Conservation (phyloP, 2,113 vertebrate species). For the Gopherus flavomarginatus region DNA sequence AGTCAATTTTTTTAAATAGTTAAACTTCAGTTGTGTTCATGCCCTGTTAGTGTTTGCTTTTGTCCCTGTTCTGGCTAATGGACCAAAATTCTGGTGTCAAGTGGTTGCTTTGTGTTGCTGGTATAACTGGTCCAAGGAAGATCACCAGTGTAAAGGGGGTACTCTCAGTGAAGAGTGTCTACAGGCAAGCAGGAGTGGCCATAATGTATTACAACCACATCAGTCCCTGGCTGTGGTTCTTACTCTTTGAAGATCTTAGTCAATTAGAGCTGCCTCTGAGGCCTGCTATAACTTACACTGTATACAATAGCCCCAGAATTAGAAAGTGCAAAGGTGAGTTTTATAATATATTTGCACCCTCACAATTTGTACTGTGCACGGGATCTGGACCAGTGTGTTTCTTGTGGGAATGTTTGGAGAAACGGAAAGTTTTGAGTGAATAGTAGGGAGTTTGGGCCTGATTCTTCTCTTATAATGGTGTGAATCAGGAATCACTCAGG, state of each 20-base stretch:
- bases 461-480: not conserved
- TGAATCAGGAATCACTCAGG: not conserved
- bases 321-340: not conserved
- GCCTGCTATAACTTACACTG: not conserved
- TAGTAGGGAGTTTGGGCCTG: not conserved
- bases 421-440: not conserved
- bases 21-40: not conserved
- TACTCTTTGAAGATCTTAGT: not conserved
- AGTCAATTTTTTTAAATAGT: not conserved
- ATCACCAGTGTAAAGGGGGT: not conserved
- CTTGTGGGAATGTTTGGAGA: not conserved
- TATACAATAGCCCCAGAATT: not conserved
- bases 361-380: not conserved
- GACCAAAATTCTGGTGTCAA: not conserved
- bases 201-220: not conserved
- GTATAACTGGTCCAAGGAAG: not conserved
- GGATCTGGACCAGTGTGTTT: not conserved
- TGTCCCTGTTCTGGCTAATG: not conserved
- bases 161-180: not conserved
- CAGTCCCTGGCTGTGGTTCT: not conserved
- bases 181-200: not conserved
- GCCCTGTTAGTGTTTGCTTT: not conserved
- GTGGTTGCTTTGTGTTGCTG: fast-evolving
- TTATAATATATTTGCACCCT: not conserved
- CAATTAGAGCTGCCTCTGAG: not conserved